phyloP scores from a whole-genome alignment of 2,113 vertebrate genomes.

The Osmerus mordax region DNA sequence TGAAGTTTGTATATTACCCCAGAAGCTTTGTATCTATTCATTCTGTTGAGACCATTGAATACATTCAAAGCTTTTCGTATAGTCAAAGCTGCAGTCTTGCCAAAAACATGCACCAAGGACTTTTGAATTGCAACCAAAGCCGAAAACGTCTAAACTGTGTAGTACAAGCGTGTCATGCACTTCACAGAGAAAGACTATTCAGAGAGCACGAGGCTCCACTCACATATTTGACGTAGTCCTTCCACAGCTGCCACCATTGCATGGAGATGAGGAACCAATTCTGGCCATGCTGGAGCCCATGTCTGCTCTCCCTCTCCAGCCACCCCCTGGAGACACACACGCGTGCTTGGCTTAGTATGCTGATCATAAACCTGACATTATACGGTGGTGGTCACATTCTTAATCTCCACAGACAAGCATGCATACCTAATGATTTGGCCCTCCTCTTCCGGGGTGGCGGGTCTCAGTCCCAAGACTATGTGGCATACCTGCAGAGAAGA shows the following conservation, averaged over 20 bases:
- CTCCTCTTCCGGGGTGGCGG: constrained; percentile 93
- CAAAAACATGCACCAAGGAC: too few species aligned
- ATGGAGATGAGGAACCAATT: constrained; percentile 99
- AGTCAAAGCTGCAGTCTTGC: too few species aligned
- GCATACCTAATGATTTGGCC: constrained; percentile 92
- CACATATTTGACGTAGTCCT: constrained; percentile 97
- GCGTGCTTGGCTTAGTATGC: neutral
- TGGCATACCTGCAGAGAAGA: constrained; percentile 84
- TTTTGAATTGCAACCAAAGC: too few species aligned
- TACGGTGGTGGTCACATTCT: neutral
- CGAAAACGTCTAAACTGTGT: too few species aligned
- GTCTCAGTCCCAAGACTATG: constrained; percentile 91
- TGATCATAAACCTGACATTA: neutral
- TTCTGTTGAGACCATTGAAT: too few species aligned
- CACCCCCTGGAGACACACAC: constrained; percentile 79
- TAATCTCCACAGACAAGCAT: neutral
- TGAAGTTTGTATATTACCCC: too few species aligned
- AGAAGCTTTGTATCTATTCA: too few species aligned
- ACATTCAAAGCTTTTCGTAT: too few species aligned
- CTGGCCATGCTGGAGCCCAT: constrained; percentile 88
- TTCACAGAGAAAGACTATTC: too few species aligned
- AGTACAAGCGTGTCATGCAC: too few species aligned
- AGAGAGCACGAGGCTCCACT: constrained; percentile 61
- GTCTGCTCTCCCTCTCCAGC: constrained; percentile 94
- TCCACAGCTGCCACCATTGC: constrained; percentile 99